Conservation (phyloP, 2,113 vertebrate species). For the Mionectes macconnelli region DNA sequence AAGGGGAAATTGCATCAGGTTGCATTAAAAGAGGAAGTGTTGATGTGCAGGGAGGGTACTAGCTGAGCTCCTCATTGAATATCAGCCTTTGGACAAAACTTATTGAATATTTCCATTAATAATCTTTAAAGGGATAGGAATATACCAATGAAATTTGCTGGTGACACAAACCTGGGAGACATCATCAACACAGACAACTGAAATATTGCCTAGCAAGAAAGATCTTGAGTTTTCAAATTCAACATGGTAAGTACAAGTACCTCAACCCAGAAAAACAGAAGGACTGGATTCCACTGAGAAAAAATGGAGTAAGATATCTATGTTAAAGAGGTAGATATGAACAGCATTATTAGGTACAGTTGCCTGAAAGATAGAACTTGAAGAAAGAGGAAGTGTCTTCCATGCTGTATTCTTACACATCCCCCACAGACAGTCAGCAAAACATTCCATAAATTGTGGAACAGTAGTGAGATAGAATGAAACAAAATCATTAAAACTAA, state of each 20-base stretch:
- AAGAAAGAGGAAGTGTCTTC: background rate
- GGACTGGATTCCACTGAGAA: background rate
- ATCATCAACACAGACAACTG: background rate
- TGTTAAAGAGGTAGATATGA: background rate
- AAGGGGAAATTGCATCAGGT: background rate
- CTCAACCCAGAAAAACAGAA: background rate
- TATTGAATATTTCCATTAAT: background rate
- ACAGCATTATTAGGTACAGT: background rate
- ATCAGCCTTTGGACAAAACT: background rate
- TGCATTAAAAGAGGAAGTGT: background rate
- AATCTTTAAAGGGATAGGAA: background rate
- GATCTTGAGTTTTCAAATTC: background rate
- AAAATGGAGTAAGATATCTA: background rate
- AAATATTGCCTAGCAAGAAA: background rate
- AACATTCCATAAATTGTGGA: background rate
- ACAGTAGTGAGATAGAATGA: background rate
- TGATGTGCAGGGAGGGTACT: background rate
- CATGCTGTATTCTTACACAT: background rate
- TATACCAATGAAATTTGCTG: background rate
- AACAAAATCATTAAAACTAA: background rate
- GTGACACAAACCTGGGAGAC: background rate
- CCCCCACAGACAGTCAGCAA: background rate
- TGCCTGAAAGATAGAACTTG: background rate
- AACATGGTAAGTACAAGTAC: background rate
- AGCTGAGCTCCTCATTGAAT: background rate